Conservation (phyloP, 2,797 vertebrate species). For the Muscicapa striata region DNA sequence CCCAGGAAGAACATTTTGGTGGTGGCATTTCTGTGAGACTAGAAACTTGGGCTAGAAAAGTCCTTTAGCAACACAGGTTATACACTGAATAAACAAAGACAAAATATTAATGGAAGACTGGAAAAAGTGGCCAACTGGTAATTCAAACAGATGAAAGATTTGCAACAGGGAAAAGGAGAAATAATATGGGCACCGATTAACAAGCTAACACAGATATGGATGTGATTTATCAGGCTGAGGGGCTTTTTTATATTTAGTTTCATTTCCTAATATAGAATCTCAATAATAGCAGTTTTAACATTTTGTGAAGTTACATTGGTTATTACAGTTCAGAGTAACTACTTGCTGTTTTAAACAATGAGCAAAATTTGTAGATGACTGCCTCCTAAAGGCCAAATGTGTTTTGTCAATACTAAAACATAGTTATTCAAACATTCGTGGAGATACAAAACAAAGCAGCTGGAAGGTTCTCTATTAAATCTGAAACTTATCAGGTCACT, state of each 20-base stretch:
- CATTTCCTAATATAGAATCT: background rate
- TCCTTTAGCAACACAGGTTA: background rate
- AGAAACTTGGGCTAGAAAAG: background rate
- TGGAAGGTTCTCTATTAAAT: background rate
- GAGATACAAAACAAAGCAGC: background rate
- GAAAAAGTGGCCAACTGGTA: background rate
- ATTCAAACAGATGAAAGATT: background rate
- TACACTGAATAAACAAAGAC: background rate
- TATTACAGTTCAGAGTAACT: background rate
- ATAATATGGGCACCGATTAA: background rate
- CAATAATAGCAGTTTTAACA: background rate
- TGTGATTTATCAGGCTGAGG: background rate
- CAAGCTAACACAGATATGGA: background rate
- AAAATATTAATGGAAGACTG: background rate
- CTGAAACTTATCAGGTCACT: background rate
- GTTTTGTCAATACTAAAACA: background rate
- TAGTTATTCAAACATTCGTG: background rate
- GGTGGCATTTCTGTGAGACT: background rate
- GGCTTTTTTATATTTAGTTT: background rate
- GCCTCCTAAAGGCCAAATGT: conserved; percentile 20
- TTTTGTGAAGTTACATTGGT: background rate
- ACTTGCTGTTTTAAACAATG: background rate
- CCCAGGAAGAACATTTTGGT: background rate
- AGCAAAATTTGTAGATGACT: background rate
- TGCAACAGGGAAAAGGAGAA: background rate